Base-by-base conservation (phyloP, 2,113 vertebrate species). In the Aramus guarauna region DNA sequence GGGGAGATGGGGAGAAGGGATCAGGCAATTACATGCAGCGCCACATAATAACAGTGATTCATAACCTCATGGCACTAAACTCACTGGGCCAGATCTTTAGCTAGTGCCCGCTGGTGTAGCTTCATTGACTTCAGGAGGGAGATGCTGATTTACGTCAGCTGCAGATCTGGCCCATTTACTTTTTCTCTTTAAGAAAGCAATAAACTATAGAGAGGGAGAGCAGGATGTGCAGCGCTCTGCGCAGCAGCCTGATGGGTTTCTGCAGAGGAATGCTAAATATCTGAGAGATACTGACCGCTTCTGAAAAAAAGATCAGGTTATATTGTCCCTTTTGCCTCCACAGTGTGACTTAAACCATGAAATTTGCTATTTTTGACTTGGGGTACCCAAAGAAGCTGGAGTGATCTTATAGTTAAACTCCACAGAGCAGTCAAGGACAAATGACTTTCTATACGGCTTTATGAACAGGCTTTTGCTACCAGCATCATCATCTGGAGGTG, bases 31-130 rank as follows among this genome's bases (percentile, higher is more conserved):
- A 62, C 92, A 82, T 41, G 64, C 81, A 96, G 86, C 1, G 5
- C 83, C 91, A 94, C 85, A 79, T 92, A 93, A 96, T 97, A 96
- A 83, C 88, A 75, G 71, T 95, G 93, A 95, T 95, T 97, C 96
- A 94, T 85, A 96, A 94, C 91, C 82, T 69, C 39, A 26, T 74
- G 94, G 91, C 91, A 88, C 74, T 96, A 77, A 97, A 94, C 84
- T 94, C 74, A 90, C 74, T 95, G 96, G 97, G 87, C 93, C 96
- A 94, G 84, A 95, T 96, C 94, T 95, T 96, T 95, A 96, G 89
- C 89, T 94, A 92, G 96, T 96, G 93, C 87, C 95, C 45, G 92
- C 80, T 96, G 92, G 90, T 78, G 63, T 76, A 79, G 92, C 85
- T 84, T 73, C 95, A 79, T 78, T 94, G 94, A 73, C 91, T 95